phyloP scores from a whole-genome alignment of 2,113 vertebrate genomes.

The Corythaeola cristata region DNA sequence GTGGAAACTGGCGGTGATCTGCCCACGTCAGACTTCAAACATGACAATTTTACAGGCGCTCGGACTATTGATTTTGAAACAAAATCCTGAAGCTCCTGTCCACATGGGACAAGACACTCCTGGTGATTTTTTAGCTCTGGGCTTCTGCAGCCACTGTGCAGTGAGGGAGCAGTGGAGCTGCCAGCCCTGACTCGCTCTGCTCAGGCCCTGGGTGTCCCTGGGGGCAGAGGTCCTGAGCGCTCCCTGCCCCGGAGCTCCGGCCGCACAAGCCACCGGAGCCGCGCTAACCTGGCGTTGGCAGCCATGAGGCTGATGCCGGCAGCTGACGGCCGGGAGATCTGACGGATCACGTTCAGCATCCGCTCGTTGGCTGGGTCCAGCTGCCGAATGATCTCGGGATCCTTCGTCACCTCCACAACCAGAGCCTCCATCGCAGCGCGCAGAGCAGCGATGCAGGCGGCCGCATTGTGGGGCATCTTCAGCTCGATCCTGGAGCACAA shows the following conservation, averaged over 20 bases:
- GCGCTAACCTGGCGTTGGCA: constrained; percentile 75
- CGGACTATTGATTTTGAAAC: fast-evolving
- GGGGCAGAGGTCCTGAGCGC: neutral
- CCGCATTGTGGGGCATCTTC: constrained; percentile 78
- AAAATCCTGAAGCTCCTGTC: neutral
- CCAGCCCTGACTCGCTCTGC: neutral
- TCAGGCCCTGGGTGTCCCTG: neutral
- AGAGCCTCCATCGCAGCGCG: constrained; percentile 88
- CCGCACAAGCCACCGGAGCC: neutral
- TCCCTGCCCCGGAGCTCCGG: fast-evolving
- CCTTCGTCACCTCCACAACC: constrained; percentile 89
- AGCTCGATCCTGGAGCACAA: constrained; percentile 84
- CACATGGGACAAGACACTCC: neutral
- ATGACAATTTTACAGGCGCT: fast-evolving
- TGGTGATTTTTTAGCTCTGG: neutral
- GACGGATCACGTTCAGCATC: constrained; percentile 84
- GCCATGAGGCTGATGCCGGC: constrained; percentile 83
- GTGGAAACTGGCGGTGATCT: neutral
- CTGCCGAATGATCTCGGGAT: constrained; percentile 82
- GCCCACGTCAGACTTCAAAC: neutral
- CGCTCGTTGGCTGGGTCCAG: constrained; percentile 82
- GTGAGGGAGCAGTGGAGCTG: neutral
- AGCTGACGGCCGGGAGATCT: constrained; percentile 83
- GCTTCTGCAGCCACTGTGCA: neutral
- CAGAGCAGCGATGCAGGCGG: constrained; percentile 81